A percentile compares a stretch with the other conserved stretches of the same genome.
Conservation (phyloP, 2,888 invertebrate genomes). For the Lithophane semibrunnea region DNA sequence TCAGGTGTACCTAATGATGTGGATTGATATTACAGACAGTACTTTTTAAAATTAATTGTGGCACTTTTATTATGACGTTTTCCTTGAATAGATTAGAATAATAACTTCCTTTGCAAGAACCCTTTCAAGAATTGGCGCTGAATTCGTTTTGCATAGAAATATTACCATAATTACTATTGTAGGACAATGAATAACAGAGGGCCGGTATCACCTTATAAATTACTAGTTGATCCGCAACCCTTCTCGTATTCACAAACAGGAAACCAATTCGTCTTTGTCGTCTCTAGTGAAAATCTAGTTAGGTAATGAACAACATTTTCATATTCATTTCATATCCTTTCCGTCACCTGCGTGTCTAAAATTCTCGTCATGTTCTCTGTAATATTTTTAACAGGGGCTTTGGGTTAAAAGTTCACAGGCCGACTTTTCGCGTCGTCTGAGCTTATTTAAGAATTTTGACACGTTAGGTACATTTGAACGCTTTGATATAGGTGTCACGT, state of each 20-base stretch:
- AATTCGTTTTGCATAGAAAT: slow-evolving; percentile 26
- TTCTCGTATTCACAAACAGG: neutral
- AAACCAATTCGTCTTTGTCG: neutral
- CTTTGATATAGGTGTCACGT: slow-evolving; percentile 81
- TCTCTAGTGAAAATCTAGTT: slow-evolving; percentile 3
- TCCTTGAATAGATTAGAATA: slow-evolving; percentile 36
- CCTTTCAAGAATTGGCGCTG: slow-evolving; percentile 22
- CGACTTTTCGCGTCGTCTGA: slow-evolving; percentile 59
- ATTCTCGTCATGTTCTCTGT: slow-evolving; percentile 57
- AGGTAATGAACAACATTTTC: slow-evolving; percentile 13
- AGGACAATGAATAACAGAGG: neutral
- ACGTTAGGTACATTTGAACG: slow-evolving; percentile 73
- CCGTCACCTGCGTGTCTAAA: slow-evolving; percentile 14
- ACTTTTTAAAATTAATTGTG: slow-evolving; percentile 52
- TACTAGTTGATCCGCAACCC: neutral
- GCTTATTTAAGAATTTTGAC: slow-evolving; percentile 72
- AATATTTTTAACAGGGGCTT: slow-evolving; percentile 57
- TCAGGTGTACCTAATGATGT: slow-evolving; percentile 70
- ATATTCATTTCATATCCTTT: slow-evolving; percentile 14
- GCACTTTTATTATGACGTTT: slow-evolving; percentile 34
- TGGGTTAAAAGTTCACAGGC: slow-evolving; percentile 58
- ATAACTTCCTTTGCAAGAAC: slow-evolving; percentile 38
- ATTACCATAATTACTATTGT: slow-evolving; percentile 11
- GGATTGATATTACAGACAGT: slow-evolving; percentile 61
- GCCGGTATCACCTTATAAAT: neutral